Percentiles rank a stretch among this genome's conserved stretches.
Conservation (phyloP, 2,888 invertebrate genomes). For the Drosophila aldrichi region DNA sequence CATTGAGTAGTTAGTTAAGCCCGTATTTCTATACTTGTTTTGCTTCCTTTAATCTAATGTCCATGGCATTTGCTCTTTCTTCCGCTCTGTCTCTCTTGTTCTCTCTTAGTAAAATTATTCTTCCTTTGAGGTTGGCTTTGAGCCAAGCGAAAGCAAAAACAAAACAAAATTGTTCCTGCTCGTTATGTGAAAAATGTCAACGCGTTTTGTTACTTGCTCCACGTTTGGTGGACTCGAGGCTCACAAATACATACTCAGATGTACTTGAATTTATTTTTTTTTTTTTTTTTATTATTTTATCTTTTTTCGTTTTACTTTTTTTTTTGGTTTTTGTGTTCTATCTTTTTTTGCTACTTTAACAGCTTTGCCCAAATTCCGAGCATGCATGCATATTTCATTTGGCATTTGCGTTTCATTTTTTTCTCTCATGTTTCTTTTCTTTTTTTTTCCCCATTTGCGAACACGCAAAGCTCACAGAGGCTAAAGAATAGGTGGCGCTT, state of each 20-base stretch:
- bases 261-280: slow-evolving; percentile 17
- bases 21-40: background rate
- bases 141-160: slow-evolving; percentile 30
- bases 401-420: slow-evolving; percentile 52
- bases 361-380: slow-evolving; percentile 60
- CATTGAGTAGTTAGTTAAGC: background rate
- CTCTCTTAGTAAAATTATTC: slow-evolving; percentile 3
- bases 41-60: slow-evolving; percentile 12
- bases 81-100: background rate
- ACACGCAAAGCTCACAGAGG: slow-evolving; percentile 54
- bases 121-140: slow-evolving; percentile 47
- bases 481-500: slow-evolving; percentile 10
- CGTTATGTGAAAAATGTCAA: slow-evolving; percentile 51
- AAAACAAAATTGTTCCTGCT: slow-evolving; percentile 6
- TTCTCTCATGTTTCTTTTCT: background rate
- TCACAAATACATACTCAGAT: slow-evolving; percentile 10
- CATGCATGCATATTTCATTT: slow-evolving; percentile 69
- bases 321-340: slow-evolving; percentile 10
- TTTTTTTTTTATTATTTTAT: background rate
- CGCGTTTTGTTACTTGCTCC: slow-evolving; percentile 30
- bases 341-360: slow-evolving; percentile 54
- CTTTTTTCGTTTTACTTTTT: slow-evolving; percentile 5
- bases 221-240: slow-evolving; percentile 15
- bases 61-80: slow-evolving; percentile 21
- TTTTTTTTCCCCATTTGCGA: slow-evolving; percentile 20